A percentile compares a stretch with the other conserved stretches of the same genome.
These are phyloP conservation scores for Orientallactaga sibirica DNA, from an alignment of 2,797 vertebrate genomes.

Conservation along the genomic window DNA sequence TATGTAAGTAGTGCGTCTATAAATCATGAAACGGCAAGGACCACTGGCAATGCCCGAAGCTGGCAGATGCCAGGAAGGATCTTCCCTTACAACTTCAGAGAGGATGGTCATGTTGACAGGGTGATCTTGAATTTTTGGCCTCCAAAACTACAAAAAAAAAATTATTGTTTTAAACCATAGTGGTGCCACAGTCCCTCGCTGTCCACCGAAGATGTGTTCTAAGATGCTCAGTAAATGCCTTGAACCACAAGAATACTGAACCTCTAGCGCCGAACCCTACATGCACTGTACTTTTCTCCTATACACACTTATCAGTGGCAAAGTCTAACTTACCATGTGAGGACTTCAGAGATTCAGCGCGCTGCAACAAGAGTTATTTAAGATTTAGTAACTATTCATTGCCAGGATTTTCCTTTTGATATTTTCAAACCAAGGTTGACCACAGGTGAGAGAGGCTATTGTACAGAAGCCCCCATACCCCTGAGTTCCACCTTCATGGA, in stretches of 20 bases:
- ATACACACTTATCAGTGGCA: background rate
- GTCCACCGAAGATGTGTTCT: background rate
- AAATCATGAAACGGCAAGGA: background rate
- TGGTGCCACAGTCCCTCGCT: background rate
- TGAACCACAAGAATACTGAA: background rate
- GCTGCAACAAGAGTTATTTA: background rate
- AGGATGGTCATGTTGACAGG: rapidly evolving
- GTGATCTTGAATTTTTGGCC: background rate
- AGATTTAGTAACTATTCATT: background rate
- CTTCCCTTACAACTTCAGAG: background rate
- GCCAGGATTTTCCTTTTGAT: background rate
- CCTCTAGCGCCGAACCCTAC: background rate
- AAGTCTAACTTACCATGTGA: background rate
- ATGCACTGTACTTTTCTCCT: background rate
- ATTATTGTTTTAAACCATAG: background rate
- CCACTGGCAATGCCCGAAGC: rapidly evolving
- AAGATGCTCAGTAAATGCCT: background rate
- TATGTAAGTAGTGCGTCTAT: rapidly evolving
- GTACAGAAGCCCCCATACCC: background rate
- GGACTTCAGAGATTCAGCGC: background rate
- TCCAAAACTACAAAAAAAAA: background rate
- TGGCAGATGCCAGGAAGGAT: background rate
- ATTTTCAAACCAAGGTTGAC: background rate
- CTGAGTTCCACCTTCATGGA: background rate
- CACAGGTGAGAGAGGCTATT: background rate